Percentiles rank a stretch among this genome's conserved stretches.
These are phyloP conservation scores for Molossus alvarezi DNA, from an alignment of 2,797 vertebrate genomes.

Conservation along the genomic window DNA sequence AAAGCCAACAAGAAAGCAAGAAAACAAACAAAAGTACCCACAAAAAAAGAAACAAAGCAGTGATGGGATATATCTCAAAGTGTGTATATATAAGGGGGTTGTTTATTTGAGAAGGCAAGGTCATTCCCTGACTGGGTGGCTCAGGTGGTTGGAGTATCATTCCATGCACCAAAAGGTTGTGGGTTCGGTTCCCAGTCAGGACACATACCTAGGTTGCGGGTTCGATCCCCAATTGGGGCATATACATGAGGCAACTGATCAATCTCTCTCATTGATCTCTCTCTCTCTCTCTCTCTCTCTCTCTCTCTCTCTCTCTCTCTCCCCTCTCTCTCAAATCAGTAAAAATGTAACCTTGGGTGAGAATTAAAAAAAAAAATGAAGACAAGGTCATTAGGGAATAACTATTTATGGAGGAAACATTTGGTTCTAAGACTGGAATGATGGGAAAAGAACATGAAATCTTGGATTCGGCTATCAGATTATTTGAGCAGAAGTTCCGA, in stretches of 20 bases:
- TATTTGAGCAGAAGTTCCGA: background rate
- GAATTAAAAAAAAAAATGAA: background rate
- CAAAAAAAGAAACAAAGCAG: background rate
- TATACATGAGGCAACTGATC: background rate
- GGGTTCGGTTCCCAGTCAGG: background rate
- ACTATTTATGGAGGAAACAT: background rate
- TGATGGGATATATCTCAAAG: background rate
- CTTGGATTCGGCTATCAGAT: background rate
- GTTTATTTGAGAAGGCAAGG: background rate
- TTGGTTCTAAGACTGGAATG: background rate
- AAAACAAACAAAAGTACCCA: background rate
- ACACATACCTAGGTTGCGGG: background rate
- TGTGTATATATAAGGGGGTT: background rate
- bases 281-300: background rate
- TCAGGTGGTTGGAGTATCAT: background rate
- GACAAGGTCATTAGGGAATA: background rate
- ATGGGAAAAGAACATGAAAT: background rate
- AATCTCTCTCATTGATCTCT: background rate
- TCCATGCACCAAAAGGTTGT: background rate
- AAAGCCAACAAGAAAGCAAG: slow-evolving; percentile 42
- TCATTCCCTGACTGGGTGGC: background rate
- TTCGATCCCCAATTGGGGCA: background rate
- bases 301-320: background rate
- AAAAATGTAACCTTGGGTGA: background rate
- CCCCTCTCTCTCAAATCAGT: background rate